phyloP scores from a whole-genome alignment of 2,113 vertebrate genomes.

The Sylvietta virens region DNA sequence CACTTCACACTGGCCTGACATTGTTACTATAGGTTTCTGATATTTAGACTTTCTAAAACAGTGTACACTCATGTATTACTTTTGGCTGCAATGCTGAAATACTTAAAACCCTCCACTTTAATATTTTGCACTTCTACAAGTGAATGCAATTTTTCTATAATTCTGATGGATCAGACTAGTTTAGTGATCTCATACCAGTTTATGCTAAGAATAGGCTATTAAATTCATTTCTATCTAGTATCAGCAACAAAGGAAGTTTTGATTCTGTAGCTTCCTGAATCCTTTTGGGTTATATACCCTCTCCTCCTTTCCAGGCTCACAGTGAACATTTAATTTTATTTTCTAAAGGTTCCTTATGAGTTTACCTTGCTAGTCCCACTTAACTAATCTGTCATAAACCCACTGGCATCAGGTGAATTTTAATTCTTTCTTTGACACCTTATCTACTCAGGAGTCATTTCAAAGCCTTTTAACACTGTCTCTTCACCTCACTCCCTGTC shows the following conservation, averaged over 20 bases:
- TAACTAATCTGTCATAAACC: neutral
- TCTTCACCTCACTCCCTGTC: neutral
- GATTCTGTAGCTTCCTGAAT: neutral
- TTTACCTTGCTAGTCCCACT: neutral
- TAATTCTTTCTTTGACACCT: neutral
- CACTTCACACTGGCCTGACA: neutral
- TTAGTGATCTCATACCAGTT: neutral
- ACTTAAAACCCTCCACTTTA: neutral
- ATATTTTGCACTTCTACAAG: neutral
- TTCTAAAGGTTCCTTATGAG: neutral
- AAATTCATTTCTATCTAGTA: neutral
- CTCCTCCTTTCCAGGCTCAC: neutral
- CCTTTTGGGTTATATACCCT: neutral
- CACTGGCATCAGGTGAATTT: neutral
- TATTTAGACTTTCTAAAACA: neutral
- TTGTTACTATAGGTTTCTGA: neutral
- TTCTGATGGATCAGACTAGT: neutral
- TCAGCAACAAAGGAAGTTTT: neutral
- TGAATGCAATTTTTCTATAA: neutral
- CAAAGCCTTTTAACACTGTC: neutral
- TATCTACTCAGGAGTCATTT: neutral
- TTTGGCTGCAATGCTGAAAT: neutral
- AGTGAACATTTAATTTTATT: neutral
- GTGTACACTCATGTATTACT: neutral
- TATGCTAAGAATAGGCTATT: neutral